Evolutionary conservation across 2,888 invertebrate genomes (phyloP), one percentile per base, ranked within the genome.

Genomic region (Orthonevra nobilis): DNA sequence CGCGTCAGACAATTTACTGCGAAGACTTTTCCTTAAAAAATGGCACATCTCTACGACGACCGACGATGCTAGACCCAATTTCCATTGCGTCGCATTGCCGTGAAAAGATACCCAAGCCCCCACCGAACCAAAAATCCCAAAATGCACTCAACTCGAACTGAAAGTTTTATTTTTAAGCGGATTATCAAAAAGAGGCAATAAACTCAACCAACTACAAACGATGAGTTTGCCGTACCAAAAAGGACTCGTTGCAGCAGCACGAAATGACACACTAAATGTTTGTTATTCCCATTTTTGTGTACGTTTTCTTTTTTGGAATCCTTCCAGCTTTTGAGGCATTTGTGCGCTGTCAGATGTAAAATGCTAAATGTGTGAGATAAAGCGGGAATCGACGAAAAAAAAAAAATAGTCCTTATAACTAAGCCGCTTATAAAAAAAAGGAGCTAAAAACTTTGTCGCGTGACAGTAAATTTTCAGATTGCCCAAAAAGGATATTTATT

Each of bases 81-180:
- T 77, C 64, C 64, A 52, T 32, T 6, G 44, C 26, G 32, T 52
- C 77, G 77, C 77, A 77, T 64, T 77, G 77, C 77, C 64, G 70
- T 60, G 30, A 66, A 60, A 72, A 42, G 64, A 46, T 20, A 40
- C 30, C 28, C 15, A n/a, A n/a, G n/a, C n/a, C n/a, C n/a, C n/a
- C n/a, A 23, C n/a, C 26, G 14, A 26, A 26, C n/a, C 26, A 23
- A 10, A 17, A 32, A 56, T 5, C 26, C 44, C 9, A 19, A 64
- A 56, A 50, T 44, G 17, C 70, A 64, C 63, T 58, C 58, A 64
- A 64, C 58, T 70, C 26, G 36, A 42, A 44, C 42, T 44, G 32
- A 54, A 66, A 72, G 52, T 54, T 66, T 60, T 32, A 63, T 64
- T 70, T 64, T 72, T n/a, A 77, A 77, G 77, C 70, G 63, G 77